Evolutionary conservation across 2,888 invertebrate species (phyloP), one percentile per base, ranked within the genome.

Genomic region (Mongoloraphidia duomilia): DNA sequence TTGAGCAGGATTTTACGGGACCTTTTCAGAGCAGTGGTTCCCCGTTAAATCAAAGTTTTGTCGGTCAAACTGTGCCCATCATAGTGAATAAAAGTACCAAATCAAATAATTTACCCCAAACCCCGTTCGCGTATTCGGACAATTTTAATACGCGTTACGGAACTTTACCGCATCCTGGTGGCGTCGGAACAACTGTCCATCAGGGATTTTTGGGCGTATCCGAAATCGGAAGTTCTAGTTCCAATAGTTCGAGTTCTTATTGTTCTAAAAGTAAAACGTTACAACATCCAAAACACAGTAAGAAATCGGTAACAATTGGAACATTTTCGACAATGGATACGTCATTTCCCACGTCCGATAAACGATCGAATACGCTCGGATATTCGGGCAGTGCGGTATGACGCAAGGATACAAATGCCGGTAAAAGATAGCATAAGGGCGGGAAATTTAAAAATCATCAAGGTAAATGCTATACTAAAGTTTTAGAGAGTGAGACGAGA

Each of bases 21-120:
- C 46, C 50, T 11, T 44, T 44, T 34, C 46, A 36, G 8, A 17
- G 26, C 26, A 26, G 26, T 6, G 26, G 37, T n/a, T 14, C 42
- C 26, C 13, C 36, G n/a, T 12, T 33, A 9, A 43, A 45, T 51
- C 56, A 50, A 50, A 56, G 53, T 14, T 58, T 69, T 43, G 68
- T 67, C n/a, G 69, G 69, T 8, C 68, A 69, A 52, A 70, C 70
- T 8, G 63, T 70, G 44, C 70, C 70, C 34, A 70, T 70, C 46
- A 68, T 65, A 14, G 64, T 70, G 41, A 68, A 69, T 53, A 66
- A 63, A 46, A 41, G 42, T 17, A 33, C 38, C 26, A 49, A 49
- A 33, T 34, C 40, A 46, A 39, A 34, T 35, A 44, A 39, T 38
- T 41, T 40, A 12, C 41, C 35, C 9, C 33, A 43, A n/a, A 50